These are phyloP conservation scores for Radopholus similis DNA, from an alignment of 1,140 invertebrate genomes.

Conservation along the genomic window DNA sequence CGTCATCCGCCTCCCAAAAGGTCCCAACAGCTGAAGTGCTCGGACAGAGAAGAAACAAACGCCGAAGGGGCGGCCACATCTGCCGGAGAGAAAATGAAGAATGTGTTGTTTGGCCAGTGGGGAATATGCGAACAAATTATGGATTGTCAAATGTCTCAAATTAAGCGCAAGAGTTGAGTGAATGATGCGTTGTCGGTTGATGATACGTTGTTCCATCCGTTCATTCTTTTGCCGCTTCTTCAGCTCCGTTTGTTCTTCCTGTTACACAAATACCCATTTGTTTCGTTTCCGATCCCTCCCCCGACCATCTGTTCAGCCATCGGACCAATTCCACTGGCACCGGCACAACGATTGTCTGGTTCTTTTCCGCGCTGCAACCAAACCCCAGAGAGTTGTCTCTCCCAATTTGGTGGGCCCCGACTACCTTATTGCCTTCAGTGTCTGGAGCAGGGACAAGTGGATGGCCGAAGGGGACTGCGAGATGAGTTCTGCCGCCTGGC, in stretches of 20 bases:
- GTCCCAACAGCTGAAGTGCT: too few species aligned
- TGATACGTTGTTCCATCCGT: too few species aligned
- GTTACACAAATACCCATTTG: neutral
- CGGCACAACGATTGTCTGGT: constrained; percentile 62
- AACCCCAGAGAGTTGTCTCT: neutral
- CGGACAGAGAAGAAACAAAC: too few species aligned
- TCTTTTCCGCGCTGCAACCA: constrained; percentile 61
- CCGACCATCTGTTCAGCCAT: constrained; percentile 10
- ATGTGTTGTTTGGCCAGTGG: too few species aligned
- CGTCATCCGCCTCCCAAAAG: too few species aligned
- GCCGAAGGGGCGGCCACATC: too few species aligned
- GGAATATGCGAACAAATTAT: too few species aligned
- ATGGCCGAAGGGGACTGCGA: constrained; percentile 64
- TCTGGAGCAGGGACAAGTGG: constrained; percentile 71
- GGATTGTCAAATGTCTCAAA: too few species aligned
- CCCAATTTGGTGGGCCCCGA: constrained; percentile 60
- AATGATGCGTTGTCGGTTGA: too few species aligned
- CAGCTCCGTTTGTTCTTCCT: neutral
- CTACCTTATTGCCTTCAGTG: constrained; percentile 76
- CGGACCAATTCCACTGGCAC: constrained; percentile 54
- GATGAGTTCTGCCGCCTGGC: constrained; percentile 65
- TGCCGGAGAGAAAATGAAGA: too few species aligned
- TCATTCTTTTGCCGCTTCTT: neutral
- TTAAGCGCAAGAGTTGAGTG: too few species aligned
- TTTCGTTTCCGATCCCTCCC: neutral